Conservation (phyloP, 2,113 vertebrate genomes). For the Hystrix cristata region DNA sequence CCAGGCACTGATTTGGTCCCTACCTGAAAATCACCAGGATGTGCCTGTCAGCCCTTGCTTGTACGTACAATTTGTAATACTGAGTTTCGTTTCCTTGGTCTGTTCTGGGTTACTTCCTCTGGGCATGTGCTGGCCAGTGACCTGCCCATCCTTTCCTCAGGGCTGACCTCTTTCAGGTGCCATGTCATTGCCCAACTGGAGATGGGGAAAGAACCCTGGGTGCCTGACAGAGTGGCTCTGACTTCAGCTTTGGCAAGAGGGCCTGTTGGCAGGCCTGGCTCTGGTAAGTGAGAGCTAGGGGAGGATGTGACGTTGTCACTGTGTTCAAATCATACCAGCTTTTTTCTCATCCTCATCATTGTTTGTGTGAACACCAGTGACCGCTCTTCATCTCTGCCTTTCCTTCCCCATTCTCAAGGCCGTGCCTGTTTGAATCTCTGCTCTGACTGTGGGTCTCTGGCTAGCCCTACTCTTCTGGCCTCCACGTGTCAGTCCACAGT, state of each 20-base stretch:
- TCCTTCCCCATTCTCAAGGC: neutral
- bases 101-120: neutral
- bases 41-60: neutral
- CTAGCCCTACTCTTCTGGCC: neutral
- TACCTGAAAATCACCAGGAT: neutral
- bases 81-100: slow-evolving; percentile 3
- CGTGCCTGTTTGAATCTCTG: neutral
- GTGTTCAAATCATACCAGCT: neutral
- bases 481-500: neutral
- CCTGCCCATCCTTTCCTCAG: slow-evolving; percentile 25
- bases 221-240: slow-evolving; percentile 54
- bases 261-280: neutral
- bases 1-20: neutral
- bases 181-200: slow-evolving; percentile 27
- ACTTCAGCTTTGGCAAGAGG: slow-evolving; percentile 47
- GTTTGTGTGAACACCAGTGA: neutral
- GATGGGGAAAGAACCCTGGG: slow-evolving; percentile 58
- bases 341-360: neutral
- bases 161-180: slow-evolving; percentile 57
- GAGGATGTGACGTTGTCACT: neutral
- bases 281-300: slow-evolving; percentile 41
- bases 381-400: neutral
- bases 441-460: neutral
- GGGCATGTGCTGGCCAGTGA: neutral
- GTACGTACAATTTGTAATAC: neutral